These are phyloP conservation scores for Acronicta leporina DNA, from an alignment of 2,888 invertebrate genomes.

Conservation along the genomic window DNA sequence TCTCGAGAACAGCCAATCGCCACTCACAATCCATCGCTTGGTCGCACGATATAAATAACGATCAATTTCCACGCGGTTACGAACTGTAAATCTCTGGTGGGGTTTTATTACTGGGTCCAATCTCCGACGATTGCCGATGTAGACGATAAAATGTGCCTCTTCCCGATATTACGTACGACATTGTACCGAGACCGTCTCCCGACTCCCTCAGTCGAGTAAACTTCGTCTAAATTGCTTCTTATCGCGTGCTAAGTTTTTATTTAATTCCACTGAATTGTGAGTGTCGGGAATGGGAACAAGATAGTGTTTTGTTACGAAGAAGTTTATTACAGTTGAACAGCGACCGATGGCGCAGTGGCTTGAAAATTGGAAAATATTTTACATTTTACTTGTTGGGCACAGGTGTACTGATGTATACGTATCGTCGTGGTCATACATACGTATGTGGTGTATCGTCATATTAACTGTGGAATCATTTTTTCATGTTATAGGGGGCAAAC, in stretches of 20 bases:
- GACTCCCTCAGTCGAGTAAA: constrained; percentile 3
- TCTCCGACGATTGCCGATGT: constrained; percentile 39
- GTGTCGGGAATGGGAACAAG: constrained; percentile 2
- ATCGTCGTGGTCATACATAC: too few species aligned
- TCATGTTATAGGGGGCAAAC: too few species aligned
- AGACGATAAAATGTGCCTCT: constrained; percentile 17
- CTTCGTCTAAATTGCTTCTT: constrained; percentile 21
- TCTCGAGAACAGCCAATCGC: not conserved
- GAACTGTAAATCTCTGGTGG: constrained; percentile 31
- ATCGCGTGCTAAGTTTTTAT: constrained; percentile 29
- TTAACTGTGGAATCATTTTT: too few species aligned
- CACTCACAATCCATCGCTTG: not conserved
- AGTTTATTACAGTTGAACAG: too few species aligned
- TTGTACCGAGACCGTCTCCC: not conserved
- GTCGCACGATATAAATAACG: constrained; percentile 7
- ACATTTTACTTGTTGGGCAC: too few species aligned
- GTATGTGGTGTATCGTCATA: too few species aligned
- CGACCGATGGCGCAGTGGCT: too few species aligned
- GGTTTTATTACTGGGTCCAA: constrained; percentile 33
- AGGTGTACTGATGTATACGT: too few species aligned
- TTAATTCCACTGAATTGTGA: constrained; percentile 23
- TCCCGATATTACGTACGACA: constrained; percentile 13
- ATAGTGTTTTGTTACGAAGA: not conserved
- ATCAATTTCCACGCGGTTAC: constrained; percentile 18
- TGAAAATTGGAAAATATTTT: too few species aligned